phyloP scores from a whole-genome alignment of 2,888 invertebrate genomes.

The Pimpla rufipes region DNA sequence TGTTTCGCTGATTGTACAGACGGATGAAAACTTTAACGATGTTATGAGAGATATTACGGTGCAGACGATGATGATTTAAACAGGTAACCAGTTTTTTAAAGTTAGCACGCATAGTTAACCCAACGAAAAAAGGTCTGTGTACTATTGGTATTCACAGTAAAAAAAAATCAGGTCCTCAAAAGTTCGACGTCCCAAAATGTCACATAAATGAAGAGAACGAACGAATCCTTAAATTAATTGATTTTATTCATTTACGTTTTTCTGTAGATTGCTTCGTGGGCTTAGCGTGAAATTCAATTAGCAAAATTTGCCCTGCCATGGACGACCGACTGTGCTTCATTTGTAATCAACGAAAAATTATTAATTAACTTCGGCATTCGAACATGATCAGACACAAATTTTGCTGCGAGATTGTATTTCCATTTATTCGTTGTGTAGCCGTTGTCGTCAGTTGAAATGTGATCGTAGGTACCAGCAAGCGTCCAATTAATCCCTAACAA shows the following conservation, averaged over 20 bases:
- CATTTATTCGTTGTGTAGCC: neutral
- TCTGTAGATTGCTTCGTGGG: constrained; percentile 1
- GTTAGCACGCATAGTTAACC: neutral
- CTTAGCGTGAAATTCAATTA: neutral
- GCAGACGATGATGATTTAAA: constrained; percentile 2
- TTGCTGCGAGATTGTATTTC: neutral
- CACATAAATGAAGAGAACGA: too few species aligned
- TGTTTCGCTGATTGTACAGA: neutral
- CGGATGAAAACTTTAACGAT: neutral
- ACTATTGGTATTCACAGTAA: neutral
- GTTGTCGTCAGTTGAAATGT: constrained; percentile 4
- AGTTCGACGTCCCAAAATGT: neutral
- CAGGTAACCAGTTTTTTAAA: neutral
- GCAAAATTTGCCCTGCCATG: neutral
- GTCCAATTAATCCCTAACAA: neutral
- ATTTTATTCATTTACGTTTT: neutral
- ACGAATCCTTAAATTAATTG: neutral
- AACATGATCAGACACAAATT: neutral
- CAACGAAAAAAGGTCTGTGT: neutral
- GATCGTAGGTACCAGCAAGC: neutral
- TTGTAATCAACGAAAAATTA: neutral
- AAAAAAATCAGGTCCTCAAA: neutral
- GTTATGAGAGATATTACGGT: neutral
- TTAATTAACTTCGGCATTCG: neutral
- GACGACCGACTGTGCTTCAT: neutral